Evolutionary conservation across 2,113 vertebrate species (phyloP), one percentile per base, ranked within the genome.

Genomic region (Petrocephalus zakoni): DNA sequence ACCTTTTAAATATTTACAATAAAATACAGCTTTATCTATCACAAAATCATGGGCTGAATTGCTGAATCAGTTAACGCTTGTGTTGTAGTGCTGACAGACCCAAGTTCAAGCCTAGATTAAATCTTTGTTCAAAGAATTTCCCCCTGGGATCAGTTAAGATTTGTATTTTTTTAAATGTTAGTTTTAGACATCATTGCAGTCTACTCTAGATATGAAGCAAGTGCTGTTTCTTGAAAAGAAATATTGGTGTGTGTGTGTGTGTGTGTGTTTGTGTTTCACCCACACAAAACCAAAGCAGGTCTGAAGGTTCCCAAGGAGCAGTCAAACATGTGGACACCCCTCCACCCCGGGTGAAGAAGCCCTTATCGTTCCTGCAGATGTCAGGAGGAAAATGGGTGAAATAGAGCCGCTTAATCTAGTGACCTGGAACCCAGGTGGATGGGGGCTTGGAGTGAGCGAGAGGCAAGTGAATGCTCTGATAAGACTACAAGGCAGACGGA

Each of bases 381-480:
- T 86, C 88, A 86, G 88, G 61, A 78, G 64, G 52, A 84, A 89
- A 89, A 25, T 52, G 61, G 82, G 56, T 86, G 83, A 72, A 64
- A 89, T 86, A 61, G 83, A 89, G 83, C 88, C 6, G 11, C 86
- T 86, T 89, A 89, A 89, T 89, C 58, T 86, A 49, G 56, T 72
- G 58, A 89, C 88, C 88, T 86, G 88, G 61, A 49, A 49, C 56
- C 88, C 58, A 49, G 56, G 47, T 64, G 81, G 83, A 46, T 46
- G 37, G 47, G 82, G 46, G 55, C 19, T 47, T 86, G 49, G 84
- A 75, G 47, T 42, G 64, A 37, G 49, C n/a, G 61, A 52, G 85
- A 37, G 37, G 84, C 84, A 55, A 84, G 88, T 86, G 58, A 58
- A 72, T n/a, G n/a, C 56, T 82, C 72, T 52, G 88, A 88, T 88